Conservation (phyloP, 2,797 vertebrate species). For the Bucorvus abyssinicus region DNA sequence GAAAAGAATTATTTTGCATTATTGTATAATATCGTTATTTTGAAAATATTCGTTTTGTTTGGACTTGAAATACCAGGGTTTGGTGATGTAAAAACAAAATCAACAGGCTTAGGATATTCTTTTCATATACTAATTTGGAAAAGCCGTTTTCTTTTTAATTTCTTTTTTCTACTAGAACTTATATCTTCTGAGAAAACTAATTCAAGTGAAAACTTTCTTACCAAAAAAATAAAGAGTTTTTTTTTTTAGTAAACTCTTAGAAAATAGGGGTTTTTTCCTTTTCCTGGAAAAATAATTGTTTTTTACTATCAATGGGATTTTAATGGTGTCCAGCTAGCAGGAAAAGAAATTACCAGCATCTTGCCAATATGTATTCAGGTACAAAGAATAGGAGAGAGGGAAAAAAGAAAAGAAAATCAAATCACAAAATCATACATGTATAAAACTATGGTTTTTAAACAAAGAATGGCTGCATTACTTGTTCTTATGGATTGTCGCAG, state of each 20-base stretch:
- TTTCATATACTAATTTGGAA: neutral
- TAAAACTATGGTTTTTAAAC: neutral
- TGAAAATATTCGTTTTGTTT: neutral
- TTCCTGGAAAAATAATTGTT: neutral
- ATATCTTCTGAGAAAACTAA: neutral
- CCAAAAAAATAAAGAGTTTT: fast-evolving
- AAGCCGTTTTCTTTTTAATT: neutral
- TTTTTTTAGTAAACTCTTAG: neutral
- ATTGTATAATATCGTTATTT: neutral
- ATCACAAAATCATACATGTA: neutral
- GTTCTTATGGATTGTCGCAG: neutral
- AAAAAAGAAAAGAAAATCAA: too few species aligned
- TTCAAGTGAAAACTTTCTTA: neutral
- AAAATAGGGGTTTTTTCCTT: neutral
- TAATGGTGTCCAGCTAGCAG: neutral
- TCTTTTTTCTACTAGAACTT: neutral
- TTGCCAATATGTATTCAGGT: neutral
- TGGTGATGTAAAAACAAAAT: neutral
- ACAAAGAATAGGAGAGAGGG: neutral
- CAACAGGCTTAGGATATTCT: neutral
- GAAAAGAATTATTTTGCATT: neutral
- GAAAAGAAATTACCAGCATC: neutral
- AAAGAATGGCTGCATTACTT: conserved; percentile 4
- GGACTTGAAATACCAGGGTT: neutral
- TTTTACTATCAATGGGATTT: neutral